Evolutionary conservation across 1,140 invertebrate genomes (phyloP).

Genomic region (Notospermus geniculatus): DNA sequence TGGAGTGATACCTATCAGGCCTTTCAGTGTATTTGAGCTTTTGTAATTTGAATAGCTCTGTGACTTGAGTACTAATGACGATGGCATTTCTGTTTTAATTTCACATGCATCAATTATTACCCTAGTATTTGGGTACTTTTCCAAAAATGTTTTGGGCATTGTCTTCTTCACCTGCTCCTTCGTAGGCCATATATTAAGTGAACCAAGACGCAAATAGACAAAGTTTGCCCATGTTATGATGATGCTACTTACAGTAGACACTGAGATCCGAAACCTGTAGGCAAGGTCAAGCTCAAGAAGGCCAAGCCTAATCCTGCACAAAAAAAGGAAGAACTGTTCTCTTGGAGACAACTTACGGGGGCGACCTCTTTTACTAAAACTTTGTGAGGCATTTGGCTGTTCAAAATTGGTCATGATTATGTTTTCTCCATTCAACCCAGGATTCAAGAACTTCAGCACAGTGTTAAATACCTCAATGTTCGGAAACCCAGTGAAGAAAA

Average conservation of each 20-base stretch:
- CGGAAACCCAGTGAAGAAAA: constrained; percentile 5
- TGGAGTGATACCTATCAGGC: constrained; percentile 30
- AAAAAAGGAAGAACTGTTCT: constrained; percentile 22
- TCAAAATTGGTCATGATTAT: background rate
- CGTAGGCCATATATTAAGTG: constrained; percentile 17
- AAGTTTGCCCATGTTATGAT: constrained; percentile 27
- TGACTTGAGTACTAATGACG: constrained; percentile 21
- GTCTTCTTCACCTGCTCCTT: constrained; percentile 10
- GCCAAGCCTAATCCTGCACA: constrained; percentile 14
- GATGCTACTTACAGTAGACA: constrained; percentile 18
- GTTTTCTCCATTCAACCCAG: constrained; percentile 5
- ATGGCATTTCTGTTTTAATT: constrained; percentile 47
- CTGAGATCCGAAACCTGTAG: constrained; percentile 18
- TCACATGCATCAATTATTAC: constrained; percentile 56
- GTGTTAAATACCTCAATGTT: background rate
- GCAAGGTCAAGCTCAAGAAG: constrained; percentile 21
- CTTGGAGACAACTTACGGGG: constrained; percentile 6
- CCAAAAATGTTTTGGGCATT: constrained; percentile 45
- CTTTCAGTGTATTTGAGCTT: constrained; percentile 25
- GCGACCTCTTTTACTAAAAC: background rate
- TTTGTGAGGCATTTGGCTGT: background rate
- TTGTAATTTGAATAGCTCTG: constrained; percentile 30
- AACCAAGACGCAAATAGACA: constrained; percentile 18
- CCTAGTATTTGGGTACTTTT: constrained; percentile 40
- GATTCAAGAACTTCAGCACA: constrained; percentile 6